These are phyloP conservation scores for Vulpes lagopus DNA, from an alignment of 2,113 vertebrate genomes.

Conservation along the genomic window DNA sequence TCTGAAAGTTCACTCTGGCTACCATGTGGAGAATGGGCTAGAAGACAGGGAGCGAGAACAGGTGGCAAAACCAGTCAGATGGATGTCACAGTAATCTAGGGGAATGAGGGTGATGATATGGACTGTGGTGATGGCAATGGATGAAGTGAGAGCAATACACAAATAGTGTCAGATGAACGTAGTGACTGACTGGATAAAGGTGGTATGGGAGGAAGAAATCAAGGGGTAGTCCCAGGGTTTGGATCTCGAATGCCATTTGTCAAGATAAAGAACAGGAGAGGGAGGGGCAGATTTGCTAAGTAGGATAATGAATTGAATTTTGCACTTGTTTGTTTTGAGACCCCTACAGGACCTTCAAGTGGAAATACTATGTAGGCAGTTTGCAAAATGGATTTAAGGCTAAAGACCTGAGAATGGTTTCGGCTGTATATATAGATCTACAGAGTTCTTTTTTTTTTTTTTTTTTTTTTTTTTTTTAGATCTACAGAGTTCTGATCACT, in stretches of 20 bases:
- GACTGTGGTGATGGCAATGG: neutral
- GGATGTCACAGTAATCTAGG: neutral
- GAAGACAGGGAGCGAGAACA: neutral
- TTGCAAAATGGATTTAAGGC: neutral
- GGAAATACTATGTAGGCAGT: neutral
- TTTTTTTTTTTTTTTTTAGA: too few relatives aligned
- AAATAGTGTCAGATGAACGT: neutral
- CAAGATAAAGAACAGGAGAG: neutral
- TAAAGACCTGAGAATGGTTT: neutral
- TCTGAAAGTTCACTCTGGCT: neutral
- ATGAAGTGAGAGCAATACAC: neutral
- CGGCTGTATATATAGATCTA: neutral
- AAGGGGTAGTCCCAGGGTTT: neutral
- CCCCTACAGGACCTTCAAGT: neutral
- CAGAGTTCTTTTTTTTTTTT: too few relatives aligned
- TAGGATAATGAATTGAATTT: neutral
- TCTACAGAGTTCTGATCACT: neutral
- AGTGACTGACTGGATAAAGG: neutral
- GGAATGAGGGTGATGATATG: neutral
- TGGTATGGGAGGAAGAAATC: neutral
- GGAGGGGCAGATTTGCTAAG: neutral
- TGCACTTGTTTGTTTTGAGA: neutral
- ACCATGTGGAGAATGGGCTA: neutral
- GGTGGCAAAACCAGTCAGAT: neutral
- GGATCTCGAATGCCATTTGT: neutral